These are phyloP conservation scores for Troides aeacus DNA, from an alignment of 2,888 invertebrate genomes.

Conservation along the genomic window DNA sequence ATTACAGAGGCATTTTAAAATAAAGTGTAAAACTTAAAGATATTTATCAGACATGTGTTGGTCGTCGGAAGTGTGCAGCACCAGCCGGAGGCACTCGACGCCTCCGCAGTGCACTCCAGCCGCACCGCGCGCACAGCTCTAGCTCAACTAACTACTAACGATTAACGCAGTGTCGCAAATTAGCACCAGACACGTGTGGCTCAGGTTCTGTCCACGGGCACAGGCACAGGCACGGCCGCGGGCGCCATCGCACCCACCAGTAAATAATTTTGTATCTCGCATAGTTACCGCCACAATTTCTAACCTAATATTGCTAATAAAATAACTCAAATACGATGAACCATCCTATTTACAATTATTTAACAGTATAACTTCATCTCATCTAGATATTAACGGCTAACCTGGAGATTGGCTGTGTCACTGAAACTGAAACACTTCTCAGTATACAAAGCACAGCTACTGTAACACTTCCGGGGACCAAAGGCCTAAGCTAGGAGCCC, in stretches of 20 bases:
- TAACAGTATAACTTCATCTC: neutral
- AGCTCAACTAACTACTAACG: slow-evolving; percentile 36
- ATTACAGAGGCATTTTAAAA: too few species aligned
- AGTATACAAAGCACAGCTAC: too few species aligned
- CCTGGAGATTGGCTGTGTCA: slow-evolving; percentile 31
- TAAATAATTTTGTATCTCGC: slow-evolving; percentile 23
- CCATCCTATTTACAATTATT: too few species aligned
- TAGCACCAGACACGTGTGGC: slow-evolving; percentile 69
- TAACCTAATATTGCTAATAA: slow-evolving; percentile 27
- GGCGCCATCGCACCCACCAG: slow-evolving; percentile 3
- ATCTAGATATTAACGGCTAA: slow-evolving; percentile 16
- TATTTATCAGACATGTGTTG: too few species aligned
- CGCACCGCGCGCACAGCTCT: slow-evolving; percentile 25
- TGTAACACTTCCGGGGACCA: neutral
- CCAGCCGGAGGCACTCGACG: too few species aligned
- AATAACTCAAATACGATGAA: neutral
- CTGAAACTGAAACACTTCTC: slow-evolving; percentile 13
- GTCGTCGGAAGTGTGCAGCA: too few species aligned
- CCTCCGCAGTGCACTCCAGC: neutral
- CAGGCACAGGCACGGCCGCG: neutral
- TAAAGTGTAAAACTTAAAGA: too few species aligned
- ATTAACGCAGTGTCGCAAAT: slow-evolving; percentile 47
- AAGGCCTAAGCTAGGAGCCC: slow-evolving; percentile 1
- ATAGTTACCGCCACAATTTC: slow-evolving; percentile 5
- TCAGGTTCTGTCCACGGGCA: slow-evolving; percentile 38